Percentiles rank a stretch among this genome's conserved stretches.
phyloP scores from a whole-genome alignment of 2,888 invertebrate genomes.

The Octonoba sinensis region DNA sequence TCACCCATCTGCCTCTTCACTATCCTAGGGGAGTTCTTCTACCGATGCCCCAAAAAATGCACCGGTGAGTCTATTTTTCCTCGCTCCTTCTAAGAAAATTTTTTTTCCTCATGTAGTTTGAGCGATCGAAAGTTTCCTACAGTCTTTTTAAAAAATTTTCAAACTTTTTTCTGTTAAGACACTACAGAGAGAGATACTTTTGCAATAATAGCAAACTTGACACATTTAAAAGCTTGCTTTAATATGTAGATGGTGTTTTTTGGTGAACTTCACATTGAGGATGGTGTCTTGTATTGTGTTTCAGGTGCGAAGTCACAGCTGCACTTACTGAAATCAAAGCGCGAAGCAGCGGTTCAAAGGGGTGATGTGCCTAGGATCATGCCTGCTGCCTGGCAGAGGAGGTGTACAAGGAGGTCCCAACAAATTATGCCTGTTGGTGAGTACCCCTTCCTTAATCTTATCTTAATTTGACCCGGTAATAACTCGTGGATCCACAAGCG shows the following conservation, averaged over 20 bases:
- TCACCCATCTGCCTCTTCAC: slow-evolving; percentile 97
- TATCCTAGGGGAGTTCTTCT: slow-evolving; percentile 70
- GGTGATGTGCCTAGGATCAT: slow-evolving; percentile 59
- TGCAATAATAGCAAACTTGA: no score
- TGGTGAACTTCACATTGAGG: neutral
- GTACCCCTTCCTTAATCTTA: no score
- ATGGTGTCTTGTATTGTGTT: neutral
- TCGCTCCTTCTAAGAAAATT: no score
- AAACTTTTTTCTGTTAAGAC: no score
- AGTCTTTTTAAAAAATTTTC: no score
- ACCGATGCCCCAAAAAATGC: slow-evolving; percentile 56
- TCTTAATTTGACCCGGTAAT: no score
- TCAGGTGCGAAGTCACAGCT: slow-evolving; percentile 41
- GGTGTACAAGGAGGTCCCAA: slow-evolving; percentile 48
- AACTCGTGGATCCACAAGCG: no score
- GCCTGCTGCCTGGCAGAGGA: slow-evolving; percentile 60
- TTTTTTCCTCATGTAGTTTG: no score
- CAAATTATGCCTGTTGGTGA: slow-evolving; percentile 60
- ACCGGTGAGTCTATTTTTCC: slow-evolving; percentile 29
- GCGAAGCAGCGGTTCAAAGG: slow-evolving; percentile 46
- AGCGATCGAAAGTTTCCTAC: no score
- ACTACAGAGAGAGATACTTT: no score
- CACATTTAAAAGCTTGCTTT: no score
- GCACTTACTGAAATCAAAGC: slow-evolving; percentile 45
- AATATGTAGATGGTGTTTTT: neutral